Evolutionary conservation across 2,113 vertebrate species (phyloP), one percentile per base, ranked within the genome.

Genomic region (Toxotes jaculatrix): DNA sequence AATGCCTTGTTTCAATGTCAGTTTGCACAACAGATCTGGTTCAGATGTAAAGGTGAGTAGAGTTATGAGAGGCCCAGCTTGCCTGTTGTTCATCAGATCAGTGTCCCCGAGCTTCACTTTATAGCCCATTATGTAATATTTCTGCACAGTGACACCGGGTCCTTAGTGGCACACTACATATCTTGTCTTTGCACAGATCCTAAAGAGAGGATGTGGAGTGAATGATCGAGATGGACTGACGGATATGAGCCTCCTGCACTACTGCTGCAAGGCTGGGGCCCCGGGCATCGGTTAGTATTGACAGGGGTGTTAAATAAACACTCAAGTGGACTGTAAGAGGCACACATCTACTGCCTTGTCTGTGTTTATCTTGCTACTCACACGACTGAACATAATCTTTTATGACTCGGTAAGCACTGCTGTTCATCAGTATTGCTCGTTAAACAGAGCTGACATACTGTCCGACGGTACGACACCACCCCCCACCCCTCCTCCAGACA

Each of bases 231-330:
- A 99, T 31, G 97, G 97, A 7, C 87, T 99, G 86, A 99, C 98
- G 0, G 98, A 99, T 65, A 99, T 99, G 98, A 99, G 96, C 56
- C 96, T 99, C 14, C 85, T 99, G 56, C 98, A 99, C 92, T 99
- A 99, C 81, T 97, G 97, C 80, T 99, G 98, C 93, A 99, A 99
- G 83, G 99, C 98, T 21, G 98, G 98, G 7, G 98, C 98, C 23
- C 97, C 97, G 2, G 98, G 98, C 78, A 98, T 99, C 14, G 98
- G 98, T 99, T 79, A 95, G 97, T 94, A 77, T 55, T 31, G 16
- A 67, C 76, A 32, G 7, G 13, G 12, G 4, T 71, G 34, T 51
- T 51, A 23, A 64, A 59, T 40, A 43, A 42, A 72, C 42, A 38
- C 68, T 78, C 57, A 51, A n/a, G 57, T 69, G 56, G 38, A 34